Percentiles rank a stretch among this genome's conserved stretches.
Evolutionary conservation across 2,888 invertebrate genomes (phyloP).

Genomic region (Lycocerus yunnanus): DNA sequence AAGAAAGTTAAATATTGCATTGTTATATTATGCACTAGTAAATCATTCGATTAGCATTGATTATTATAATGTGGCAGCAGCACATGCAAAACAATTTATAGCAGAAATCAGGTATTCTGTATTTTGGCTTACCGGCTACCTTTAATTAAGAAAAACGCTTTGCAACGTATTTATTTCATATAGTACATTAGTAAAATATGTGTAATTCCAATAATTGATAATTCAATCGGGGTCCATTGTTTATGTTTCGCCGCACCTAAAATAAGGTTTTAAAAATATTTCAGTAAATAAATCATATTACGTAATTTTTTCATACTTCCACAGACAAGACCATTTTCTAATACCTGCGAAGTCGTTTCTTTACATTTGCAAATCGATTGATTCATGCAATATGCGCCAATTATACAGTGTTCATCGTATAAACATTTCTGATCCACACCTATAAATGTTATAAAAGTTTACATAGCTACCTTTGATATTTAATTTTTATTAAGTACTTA

Average conservation of each 20-base stretch:
- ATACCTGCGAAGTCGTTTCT: constrained; percentile 40
- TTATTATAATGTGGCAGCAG: neutral
- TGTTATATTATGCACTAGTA: neutral
- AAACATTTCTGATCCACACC: constrained; percentile 51
- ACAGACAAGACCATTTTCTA: constrained; percentile 46
- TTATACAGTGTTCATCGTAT: constrained; percentile 55
- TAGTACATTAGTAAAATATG: neutral
- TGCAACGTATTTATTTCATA: neutral
- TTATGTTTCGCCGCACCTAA: neutral
- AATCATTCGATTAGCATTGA: neutral
- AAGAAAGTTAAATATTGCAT: neutral
- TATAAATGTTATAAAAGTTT: constrained; percentile 33
- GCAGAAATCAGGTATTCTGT: no score
- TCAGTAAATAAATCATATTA: neutral
- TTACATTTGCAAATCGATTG: constrained; percentile 52
- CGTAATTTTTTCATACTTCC: constrained; percentile 36
- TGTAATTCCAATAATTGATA: neutral
- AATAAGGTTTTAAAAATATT: neutral
- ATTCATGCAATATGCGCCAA: constrained; percentile 52
- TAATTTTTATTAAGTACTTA: constrained; percentile 25
- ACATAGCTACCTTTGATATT: neutral
- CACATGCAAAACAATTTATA: no score
- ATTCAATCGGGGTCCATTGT: neutral
- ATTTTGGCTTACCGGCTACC: neutral
- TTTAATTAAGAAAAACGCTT: neutral